Evolutionary conservation across 2,888 invertebrate species (phyloP).

Genomic region (Liodrosophila aerea): DNA sequence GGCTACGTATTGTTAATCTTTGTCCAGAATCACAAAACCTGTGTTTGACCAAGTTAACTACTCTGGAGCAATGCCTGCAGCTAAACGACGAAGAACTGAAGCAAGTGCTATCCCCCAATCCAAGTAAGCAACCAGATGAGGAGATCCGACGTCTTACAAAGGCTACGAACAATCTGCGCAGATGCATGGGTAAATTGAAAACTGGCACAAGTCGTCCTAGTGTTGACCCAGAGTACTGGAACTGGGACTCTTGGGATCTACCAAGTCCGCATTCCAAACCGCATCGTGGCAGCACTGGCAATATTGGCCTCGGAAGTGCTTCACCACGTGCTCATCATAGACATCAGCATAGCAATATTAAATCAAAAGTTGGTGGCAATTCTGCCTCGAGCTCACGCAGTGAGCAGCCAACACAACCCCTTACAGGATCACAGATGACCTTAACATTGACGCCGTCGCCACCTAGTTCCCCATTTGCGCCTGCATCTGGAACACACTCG

Average conservation of each 20-base stretch:
- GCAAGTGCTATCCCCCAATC: constrained; percentile 84
- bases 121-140: constrained; percentile 86
- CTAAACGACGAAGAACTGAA: constrained; percentile 92
- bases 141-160: constrained; percentile 91
- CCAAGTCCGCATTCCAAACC: constrained; percentile 72
- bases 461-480: constrained; percentile 81
- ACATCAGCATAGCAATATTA: constrained; percentile 28
- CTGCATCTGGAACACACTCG: constrained; percentile 50
- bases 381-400: constrained; percentile 38
- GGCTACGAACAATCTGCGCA: constrained; percentile 92
- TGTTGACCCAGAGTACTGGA: constrained; percentile 84
- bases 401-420: constrained; percentile 36
- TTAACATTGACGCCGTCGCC: constrained; percentile 82
- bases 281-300: constrained; percentile 80
- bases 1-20: constrained; percentile 93
- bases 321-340: constrained; percentile 80
- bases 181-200: constrained; percentile 84
- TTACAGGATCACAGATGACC: constrained; percentile 72
- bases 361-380: constrained; percentile 21
- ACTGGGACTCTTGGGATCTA: constrained; percentile 97
- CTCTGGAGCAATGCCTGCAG: constrained; percentile 91
- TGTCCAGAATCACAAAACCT: constrained; percentile 82
- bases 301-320: constrained; percentile 70
- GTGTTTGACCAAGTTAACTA: constrained; percentile 87
- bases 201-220: constrained; percentile 22